Conservation (phyloP, 2,113 vertebrate genomes). For the Semnornis frantzii region DNA sequence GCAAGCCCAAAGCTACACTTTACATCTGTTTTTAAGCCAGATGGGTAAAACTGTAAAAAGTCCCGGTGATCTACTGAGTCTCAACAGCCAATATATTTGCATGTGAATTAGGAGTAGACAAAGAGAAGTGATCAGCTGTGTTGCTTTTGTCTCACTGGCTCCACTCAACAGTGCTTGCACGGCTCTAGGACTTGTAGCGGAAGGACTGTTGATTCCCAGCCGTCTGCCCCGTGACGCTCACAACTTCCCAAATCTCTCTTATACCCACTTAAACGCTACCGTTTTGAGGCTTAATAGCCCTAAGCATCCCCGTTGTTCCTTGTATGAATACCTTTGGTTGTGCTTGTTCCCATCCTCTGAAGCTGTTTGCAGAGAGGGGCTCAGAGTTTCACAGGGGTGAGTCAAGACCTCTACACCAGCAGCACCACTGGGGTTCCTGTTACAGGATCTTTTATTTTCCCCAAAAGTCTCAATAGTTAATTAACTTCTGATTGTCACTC, state of each 20-base stretch:
- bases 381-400: neutral
- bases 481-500: neutral
- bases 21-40: neutral
- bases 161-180: neutral
- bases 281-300: neutral
- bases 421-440: neutral
- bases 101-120: neutral
- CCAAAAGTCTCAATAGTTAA: neutral
- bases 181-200: neutral
- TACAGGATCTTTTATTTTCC: neutral
- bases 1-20: neutral
- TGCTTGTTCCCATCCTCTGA: neutral
- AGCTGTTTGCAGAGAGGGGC: neutral
- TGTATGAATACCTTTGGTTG: neutral
- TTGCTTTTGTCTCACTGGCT: neutral
- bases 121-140: neutral
- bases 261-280: neutral
- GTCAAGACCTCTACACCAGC: neutral
- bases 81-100: neutral
- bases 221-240: neutral
- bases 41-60: neutral
- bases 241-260: neutral
- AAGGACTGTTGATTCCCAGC: neutral
- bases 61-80: neutral
- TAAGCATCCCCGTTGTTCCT: neutral